Base-by-base conservation (phyloP, 2,113 vertebrate species). In the Gambusia holbrooki region DNA sequence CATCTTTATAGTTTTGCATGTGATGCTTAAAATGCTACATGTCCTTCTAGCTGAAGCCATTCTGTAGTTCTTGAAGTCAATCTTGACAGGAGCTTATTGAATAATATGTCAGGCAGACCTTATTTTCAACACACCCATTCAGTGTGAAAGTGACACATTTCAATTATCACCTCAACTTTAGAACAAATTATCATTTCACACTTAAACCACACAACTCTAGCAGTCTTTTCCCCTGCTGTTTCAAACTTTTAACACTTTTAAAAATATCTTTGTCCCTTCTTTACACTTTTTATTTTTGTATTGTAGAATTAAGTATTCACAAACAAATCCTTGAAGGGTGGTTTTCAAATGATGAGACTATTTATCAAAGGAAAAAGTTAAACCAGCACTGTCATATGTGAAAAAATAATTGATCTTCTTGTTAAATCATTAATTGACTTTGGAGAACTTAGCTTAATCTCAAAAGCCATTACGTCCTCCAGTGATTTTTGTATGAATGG, bases 211-310 rank as follows among this genome's bases (percentile, higher is more conserved):
- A 28, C 27, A 54, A n/a, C 28, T 32, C 19, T 30, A 61, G 70
- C 45, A 67, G n/a, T 64, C 22, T 58, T 27, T 61, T 42, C 40
- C 29, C 25, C 5, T 74, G 14, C 27, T 64, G 35, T 67, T 77
- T 68, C n/a, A 62, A 51, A 66, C n/a, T 35, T 22, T 68, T 62
- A 22, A 25, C 4, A 13, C 51, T 62, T 69, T 61, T 37, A 14
- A 27, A 33, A 29, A 15, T 11, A 1, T 40, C 14, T 68, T 5
- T 33, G 25, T 74, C 29, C 71, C 63, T 37, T 76, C 40, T 58
- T 17, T 32, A 30, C 51, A 28, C 58, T 28, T 66, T 78, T 73
- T 62, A 66, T 51, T 17, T 61, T 13, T 25, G 40, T 42, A 15
- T 4, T 15, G 1, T 15, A 4, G 15, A 15, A 15, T 13, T 4